Conservation (phyloP, 2,888 invertebrate species). For the Macrosoma leucophasiata region DNA sequence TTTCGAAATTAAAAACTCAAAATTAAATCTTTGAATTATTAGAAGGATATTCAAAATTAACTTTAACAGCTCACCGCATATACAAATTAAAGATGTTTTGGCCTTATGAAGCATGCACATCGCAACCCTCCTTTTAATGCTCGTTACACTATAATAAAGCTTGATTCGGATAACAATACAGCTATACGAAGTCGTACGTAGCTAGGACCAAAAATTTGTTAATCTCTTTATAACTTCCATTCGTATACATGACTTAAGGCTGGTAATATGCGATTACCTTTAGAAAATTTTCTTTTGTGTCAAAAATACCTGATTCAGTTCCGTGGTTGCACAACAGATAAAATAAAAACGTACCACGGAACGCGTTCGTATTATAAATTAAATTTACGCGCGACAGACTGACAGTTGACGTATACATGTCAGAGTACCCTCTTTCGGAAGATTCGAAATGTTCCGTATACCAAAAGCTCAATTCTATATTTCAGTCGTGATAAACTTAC, state of each 20-base stretch:
- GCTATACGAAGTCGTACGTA: constrained; percentile 48
- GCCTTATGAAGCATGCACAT: constrained; percentile 32
- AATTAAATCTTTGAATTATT: too few species aligned
- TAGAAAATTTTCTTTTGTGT: constrained; percentile 44
- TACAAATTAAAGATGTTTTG: constrained; percentile 7
- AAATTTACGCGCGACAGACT: too few species aligned
- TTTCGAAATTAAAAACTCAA: too few species aligned
- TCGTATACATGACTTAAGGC: constrained; percentile 85
- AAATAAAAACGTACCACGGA: constrained; percentile 15
- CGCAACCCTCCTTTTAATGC: constrained; percentile 38
- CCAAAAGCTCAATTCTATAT: constrained; percentile 16
- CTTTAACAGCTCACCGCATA: too few species aligned
- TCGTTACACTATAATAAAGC: constrained; percentile 68
- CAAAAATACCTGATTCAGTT: constrained; percentile 26
- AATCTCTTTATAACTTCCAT: constrained; percentile 54
- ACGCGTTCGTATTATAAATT: too few species aligned
- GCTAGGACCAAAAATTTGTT: constrained; percentile 59
- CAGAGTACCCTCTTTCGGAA: too few species aligned
- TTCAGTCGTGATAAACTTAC: constrained; percentile 15
- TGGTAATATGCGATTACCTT: constrained; percentile 68
- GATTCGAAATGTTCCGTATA: constrained; percentile 9
- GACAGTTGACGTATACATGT: too few species aligned
- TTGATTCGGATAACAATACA: constrained; percentile 55
- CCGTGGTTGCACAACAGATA: constrained; percentile 34
- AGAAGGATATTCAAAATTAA: too few species aligned